Base-by-base conservation (phyloP, 2,113 vertebrate genomes). In the Semicossyphus pulcher region DNA sequence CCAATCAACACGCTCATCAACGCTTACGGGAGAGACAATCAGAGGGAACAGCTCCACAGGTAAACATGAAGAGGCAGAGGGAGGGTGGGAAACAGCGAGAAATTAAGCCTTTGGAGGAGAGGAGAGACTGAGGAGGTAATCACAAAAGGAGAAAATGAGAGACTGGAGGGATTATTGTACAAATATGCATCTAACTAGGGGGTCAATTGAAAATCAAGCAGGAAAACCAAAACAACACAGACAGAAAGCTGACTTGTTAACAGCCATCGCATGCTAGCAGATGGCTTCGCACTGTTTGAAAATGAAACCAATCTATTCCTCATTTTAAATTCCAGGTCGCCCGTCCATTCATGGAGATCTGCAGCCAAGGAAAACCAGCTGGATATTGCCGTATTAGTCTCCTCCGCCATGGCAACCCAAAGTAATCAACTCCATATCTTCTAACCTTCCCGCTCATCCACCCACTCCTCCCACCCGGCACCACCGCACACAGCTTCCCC, bases 381-480 rank as follows among this genome's bases (percentile, higher is more conserved):
- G 76, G 74, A 82, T 87, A 80, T 56, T 80, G 64, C 70, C 45
- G 53, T 72, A 59, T 85, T 77, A 31, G 73, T 88, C 73, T 86
- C 80, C 58, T 83, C 87, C 58, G 42, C 78, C 85, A 89, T 86
- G 76, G 87, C 89, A 91, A 90, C 86, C 80, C 67, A 76, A 82
- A 85, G 82, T 87, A 92, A 93, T 94, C 89, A 92, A 88, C 87
- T 89, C 86, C 69, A 53, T 84, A 76, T 91, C 87, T 76, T 83
- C 83, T 86, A 84, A 88, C 81, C 86, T 89, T 81, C 77, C 80
- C 49, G 70, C 80, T 81, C 85, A 70, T 75, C 62, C 83, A 65
- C 81, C 86, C 85, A 84, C 87, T 71, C 84, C 72, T 81, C 76
- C 86, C 84, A 88, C 76, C 77, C 63, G 10, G 69, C 82, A 60